Percentiles rank a stretch among this genome's conserved stretches.
These are phyloP conservation scores for Tetranychus truncatus DNA, from an alignment of 2,888 invertebrate genomes.

Conservation along the genomic window DNA sequence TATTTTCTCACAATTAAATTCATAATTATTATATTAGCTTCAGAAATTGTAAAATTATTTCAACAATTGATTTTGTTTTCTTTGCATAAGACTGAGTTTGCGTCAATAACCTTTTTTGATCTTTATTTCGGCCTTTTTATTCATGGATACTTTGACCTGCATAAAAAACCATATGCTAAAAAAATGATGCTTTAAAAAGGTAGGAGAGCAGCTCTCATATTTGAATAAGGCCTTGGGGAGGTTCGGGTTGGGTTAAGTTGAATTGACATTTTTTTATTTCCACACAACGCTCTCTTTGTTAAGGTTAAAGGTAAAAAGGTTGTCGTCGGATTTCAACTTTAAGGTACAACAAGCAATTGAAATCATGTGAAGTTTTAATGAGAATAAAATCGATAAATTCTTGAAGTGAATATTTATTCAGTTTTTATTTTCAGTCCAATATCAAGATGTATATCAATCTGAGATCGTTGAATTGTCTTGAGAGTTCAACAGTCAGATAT, in stretches of 20 bases:
- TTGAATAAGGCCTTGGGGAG: neutral
- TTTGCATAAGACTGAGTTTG: no score
- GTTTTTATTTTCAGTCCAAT: neutral
- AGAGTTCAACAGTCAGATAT: neutral
- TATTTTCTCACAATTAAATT: no score
- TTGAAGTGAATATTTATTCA: neutral
- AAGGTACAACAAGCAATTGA: neutral
- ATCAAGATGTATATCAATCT: neutral
- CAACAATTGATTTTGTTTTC: no score
- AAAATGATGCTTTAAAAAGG: neutral
- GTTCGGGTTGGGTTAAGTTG: neutral
- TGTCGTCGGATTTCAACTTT: neutral
- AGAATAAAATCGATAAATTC: neutral
- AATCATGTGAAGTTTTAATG: neutral
- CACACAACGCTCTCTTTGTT: neutral
- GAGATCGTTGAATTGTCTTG: neutral
- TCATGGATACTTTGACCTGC: neutral
- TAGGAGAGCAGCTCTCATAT: neutral
- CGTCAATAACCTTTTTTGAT: neutral
- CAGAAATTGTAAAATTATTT: no score
- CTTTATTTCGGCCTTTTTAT: neutral
- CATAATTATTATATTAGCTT: no score
- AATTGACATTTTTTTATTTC: neutral
- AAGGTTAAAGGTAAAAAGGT: neutral
- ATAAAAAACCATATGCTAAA: constrained; percentile 1